Conservation (phyloP, 2,888 invertebrate genomes). For the Oscheius sp. region DNA sequence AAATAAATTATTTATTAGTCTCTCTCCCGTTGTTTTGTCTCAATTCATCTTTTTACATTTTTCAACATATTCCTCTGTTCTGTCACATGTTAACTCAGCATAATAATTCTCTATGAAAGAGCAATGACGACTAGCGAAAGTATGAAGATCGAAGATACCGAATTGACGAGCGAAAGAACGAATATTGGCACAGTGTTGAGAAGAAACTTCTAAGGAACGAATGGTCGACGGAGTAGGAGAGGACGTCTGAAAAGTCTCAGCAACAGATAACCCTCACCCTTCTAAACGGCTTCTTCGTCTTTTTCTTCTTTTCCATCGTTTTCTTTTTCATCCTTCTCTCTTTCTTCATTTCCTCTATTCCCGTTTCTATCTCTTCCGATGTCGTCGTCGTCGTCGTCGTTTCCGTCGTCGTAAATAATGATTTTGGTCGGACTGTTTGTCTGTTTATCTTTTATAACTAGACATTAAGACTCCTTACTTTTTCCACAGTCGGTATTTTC, state of each 20-base stretch:
- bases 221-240: neutral
- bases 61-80: constrained; percentile 41
- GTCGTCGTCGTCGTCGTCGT: neutral
- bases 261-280: neutral
- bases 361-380: neutral
- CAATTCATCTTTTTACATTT: constrained; percentile 2
- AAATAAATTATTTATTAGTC: constrained; percentile 1
- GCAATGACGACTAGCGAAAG: constrained; percentile 48
- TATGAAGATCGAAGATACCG: constrained; percentile 39
- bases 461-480: neutral
- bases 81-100: constrained; percentile 49
- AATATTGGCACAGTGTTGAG: constrained; percentile 50
- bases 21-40: neutral
- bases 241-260: neutral
- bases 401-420: neutral
- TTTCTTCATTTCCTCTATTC: neutral
- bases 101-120: constrained; percentile 59
- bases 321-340: neutral
- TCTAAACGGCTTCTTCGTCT: neutral
- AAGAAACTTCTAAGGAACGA: neutral
- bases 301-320: neutral
- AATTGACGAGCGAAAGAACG: constrained; percentile 53
- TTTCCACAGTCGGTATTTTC: constrained; percentile 3
- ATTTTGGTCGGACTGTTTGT: constrained; percentile 15
- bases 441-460: neutral